Evolutionary conservation across 2,888 invertebrate genomes (phyloP).

Genomic region (Lathronympha strigana): DNA sequence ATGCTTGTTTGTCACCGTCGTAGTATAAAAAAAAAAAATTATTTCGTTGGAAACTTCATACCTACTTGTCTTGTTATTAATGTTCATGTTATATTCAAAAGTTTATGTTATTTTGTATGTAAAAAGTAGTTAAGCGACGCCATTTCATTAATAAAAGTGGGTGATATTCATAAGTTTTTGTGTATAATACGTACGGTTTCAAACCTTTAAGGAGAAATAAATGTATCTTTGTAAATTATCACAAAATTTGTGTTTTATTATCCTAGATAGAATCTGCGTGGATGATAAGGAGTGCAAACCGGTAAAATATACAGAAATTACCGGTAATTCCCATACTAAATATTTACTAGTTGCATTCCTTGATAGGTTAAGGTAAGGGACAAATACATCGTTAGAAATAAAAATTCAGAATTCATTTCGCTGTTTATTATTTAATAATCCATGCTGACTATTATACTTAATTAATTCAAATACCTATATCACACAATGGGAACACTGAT

Average conservation of each 20-base stretch:
- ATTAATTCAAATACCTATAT: slow-evolving; percentile 78
- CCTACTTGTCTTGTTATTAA: not conserved
- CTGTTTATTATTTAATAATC: slow-evolving; percentile 72
- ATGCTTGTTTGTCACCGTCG: too few relatives aligned
- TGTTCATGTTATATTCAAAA: not conserved
- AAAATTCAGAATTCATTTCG: slow-evolving; percentile 55
- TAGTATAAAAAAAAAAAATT: too few relatives aligned
- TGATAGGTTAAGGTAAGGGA: not conserved
- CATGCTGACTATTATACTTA: slow-evolving; percentile 81
- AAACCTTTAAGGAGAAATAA: slow-evolving; percentile 9
- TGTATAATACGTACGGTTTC: not conserved
- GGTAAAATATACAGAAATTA: too few relatives aligned
- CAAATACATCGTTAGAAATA: not conserved
- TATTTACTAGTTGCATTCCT: not conserved
- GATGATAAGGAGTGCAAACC: too few relatives aligned
- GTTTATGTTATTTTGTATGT: slow-evolving; percentile 6
- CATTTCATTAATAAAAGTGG: slow-evolving; percentile 1
- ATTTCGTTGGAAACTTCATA: too few relatives aligned
- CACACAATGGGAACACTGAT: slow-evolving; percentile 78
- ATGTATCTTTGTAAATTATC: slow-evolving; percentile 1
- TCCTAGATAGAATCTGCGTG: too few relatives aligned
- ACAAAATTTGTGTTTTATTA: not conserved
- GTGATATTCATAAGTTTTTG: not conserved
- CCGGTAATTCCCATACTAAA: too few relatives aligned
- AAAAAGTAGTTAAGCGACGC: not conserved